These are phyloP conservation scores for Troglohyphantes excavatus DNA, from an alignment of 2,888 invertebrate species.

Conservation along the genomic window DNA sequence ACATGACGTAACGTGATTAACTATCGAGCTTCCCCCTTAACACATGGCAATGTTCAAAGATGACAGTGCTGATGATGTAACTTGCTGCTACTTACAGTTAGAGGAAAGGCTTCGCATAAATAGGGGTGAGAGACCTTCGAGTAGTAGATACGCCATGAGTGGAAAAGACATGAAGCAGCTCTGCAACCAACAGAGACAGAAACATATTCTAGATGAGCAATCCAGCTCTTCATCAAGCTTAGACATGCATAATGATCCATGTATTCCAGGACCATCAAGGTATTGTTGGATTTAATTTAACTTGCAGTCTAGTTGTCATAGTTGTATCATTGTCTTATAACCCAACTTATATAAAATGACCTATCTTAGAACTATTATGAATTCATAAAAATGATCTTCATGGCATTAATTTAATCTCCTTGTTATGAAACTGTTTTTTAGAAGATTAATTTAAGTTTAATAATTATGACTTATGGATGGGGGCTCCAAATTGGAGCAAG, in stretches of 20 bases:
- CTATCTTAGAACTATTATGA: too few species aligned
- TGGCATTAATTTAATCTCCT: too few species aligned
- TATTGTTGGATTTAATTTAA: background rate
- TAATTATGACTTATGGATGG: too few species aligned
- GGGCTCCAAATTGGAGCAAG: too few species aligned
- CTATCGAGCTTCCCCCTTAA: background rate
- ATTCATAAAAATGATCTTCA: too few species aligned
- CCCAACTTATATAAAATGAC: too few species aligned
- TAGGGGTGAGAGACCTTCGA: conserved; percentile 21
- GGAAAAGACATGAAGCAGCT: conserved; percentile 47
- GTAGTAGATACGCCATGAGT: background rate
- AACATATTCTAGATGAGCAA: conserved; percentile 16
- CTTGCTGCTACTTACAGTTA: conserved; percentile 57
- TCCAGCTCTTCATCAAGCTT: conserved; percentile 69
- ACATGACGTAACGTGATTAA: background rate
- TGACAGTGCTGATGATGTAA: conserved; percentile 73
- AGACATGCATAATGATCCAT: conserved; percentile 42
- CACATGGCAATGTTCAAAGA: conserved; percentile 37
- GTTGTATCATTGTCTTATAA: too few species aligned
- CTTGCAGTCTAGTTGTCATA: too few species aligned
- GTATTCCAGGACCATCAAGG: conserved; percentile 5
- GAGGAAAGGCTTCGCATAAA: conserved; percentile 53
- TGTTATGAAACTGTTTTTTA: too few species aligned
- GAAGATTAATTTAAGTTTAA: too few species aligned
- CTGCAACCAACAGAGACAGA: conserved; percentile 42